Conservation (phyloP, 2,888 invertebrate genomes). For the Gibbula magus region DNA sequence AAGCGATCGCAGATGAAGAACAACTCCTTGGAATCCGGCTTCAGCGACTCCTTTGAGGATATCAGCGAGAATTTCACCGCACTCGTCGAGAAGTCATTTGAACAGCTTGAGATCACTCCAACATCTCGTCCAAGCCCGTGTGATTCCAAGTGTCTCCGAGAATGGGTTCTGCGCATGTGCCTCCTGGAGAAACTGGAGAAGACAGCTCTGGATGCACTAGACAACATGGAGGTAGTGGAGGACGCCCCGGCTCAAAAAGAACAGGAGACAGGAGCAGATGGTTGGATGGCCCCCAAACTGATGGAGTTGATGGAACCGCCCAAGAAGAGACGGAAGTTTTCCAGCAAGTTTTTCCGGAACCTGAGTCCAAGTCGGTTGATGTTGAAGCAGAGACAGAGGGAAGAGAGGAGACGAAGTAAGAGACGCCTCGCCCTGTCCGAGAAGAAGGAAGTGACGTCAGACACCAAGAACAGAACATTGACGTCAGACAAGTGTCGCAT, state of each 20-base stretch:
- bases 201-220: neutral
- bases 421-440: neutral
- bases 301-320: neutral
- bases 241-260: neutral
- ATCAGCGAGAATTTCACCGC: neutral
- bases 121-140: neutral
- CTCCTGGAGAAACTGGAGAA: neutral
- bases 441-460: neutral
- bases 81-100: neutral
- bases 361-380: slow-evolving; percentile 3
- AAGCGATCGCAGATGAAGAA: neutral
- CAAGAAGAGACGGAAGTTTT: neutral
- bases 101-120: neutral
- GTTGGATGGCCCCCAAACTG: neutral
- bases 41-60: neutral
- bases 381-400: neutral
- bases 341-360: neutral
- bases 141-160: neutral
- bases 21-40: neutral
- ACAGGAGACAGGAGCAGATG: neutral
- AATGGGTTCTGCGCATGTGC: neutral
- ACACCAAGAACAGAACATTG: neutral
- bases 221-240: neutral
- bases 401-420: neutral
- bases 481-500: neutral